A percentile compares a stretch with the other conserved stretches of the same genome.
These are phyloP conservation scores for Lacerta bilineata DNA, from an alignment of 2,797 vertebrate genomes.

Conservation along the genomic window DNA sequence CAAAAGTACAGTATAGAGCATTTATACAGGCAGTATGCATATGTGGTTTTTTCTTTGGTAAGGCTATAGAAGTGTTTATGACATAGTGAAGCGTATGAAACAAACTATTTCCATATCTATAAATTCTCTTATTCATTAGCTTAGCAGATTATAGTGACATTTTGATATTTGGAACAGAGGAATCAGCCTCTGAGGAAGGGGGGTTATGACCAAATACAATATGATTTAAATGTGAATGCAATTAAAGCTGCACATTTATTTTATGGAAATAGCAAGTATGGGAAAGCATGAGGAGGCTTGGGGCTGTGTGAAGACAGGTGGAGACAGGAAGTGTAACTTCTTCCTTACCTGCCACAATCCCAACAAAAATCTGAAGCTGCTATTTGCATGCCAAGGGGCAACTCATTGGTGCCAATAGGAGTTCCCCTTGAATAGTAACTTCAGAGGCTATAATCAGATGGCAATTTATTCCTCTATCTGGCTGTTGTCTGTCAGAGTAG, in stretches of 20 bases:
- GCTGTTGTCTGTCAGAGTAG: background rate
- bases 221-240: background rate
- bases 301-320: background rate
- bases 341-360: background rate
- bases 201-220: background rate
- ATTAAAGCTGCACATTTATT: background rate
- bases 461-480: too few relatives aligned
- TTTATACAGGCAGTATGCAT: background rate
- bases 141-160: background rate
- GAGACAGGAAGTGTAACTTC: background rate
- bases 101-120: background rate
- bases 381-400: background rate
- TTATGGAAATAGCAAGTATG: background rate
- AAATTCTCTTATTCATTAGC: rapidly evolving
- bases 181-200: background rate
- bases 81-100: background rate
- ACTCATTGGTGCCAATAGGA: background rate
- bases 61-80: background rate
- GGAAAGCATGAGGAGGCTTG: background rate
- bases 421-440: background rate
- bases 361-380: too few relatives aligned
- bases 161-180: conserved; percentile 1
- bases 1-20: rapidly evolving
- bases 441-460: background rate
- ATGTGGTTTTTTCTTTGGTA: background rate